Conservation (phyloP, 1,140 invertebrate species). For the Ericerus pela region DNA sequence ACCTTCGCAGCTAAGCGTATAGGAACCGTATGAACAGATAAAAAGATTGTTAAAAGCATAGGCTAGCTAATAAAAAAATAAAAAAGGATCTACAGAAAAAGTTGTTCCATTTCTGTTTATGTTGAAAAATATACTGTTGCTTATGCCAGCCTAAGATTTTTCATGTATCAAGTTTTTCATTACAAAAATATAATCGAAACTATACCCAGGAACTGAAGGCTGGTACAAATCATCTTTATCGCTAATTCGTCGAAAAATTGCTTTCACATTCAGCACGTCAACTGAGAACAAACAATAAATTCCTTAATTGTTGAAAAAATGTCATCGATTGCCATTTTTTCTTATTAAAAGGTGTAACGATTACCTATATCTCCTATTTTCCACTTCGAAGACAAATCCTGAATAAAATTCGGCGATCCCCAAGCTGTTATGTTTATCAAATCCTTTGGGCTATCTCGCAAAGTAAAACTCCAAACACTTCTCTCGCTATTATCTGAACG, state of each 20-base stretch:
- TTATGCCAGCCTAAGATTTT: too few relatives aligned
- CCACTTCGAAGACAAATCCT: conserved; percentile 39
- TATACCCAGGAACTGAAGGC: background rate
- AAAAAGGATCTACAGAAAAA: too few relatives aligned
- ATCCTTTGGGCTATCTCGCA: conserved; percentile 47
- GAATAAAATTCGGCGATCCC: conserved; percentile 42
- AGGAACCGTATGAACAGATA: too few relatives aligned
- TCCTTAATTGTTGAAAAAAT: background rate
- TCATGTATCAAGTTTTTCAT: too few relatives aligned
- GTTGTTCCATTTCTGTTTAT: too few relatives aligned
- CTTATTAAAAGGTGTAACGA: too few relatives aligned
- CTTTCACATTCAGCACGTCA: conserved; percentile 12
- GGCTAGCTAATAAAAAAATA: too few relatives aligned
- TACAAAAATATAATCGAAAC: too few relatives aligned
- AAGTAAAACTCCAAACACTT: conserved; percentile 50
- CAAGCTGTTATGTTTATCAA: conserved; percentile 52
- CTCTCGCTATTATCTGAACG: conserved; percentile 28
- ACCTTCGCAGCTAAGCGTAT: too few relatives aligned
- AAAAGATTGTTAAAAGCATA: too few relatives aligned
- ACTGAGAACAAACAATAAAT: conserved; percentile 17
- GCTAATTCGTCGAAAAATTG: conserved; percentile 1
- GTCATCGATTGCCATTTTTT: too few relatives aligned
- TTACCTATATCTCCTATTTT: conserved; percentile 47
- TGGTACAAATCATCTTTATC: conserved; percentile 10
- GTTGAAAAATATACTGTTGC: too few relatives aligned